Conservation (phyloP, 2,797 vertebrate species). For the Antrozous pallidus region DNA sequence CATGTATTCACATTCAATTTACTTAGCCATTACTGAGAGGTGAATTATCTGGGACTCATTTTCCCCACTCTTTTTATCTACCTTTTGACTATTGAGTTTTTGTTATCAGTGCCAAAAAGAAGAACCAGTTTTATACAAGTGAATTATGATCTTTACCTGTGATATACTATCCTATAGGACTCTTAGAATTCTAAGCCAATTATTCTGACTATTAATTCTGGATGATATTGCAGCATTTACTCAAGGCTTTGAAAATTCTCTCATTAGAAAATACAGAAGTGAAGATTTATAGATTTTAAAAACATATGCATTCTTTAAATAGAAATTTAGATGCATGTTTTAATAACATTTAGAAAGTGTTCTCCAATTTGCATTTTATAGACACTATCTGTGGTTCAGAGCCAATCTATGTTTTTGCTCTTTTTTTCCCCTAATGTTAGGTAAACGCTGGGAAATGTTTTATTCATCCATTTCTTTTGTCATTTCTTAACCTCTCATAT, state of each 20-base stretch:
- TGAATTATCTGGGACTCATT: neutral
- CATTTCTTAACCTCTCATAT: neutral
- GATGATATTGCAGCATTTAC: neutral
- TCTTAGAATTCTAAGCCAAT: slow-evolving; percentile 10
- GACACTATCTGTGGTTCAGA: neutral
- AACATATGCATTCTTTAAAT: neutral
- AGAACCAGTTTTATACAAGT: neutral
- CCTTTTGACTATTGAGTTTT: neutral
- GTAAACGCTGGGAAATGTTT: neutral
- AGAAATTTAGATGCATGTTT: neutral
- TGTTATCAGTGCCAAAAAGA: neutral
- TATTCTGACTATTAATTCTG: neutral
- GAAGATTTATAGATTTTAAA: slow-evolving; percentile 34
- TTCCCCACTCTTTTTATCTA: neutral
- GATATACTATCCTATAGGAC: neutral
- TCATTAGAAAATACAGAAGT: neutral
- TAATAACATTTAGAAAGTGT: neutral
- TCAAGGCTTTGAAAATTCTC: neutral
- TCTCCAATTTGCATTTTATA: neutral
- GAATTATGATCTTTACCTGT: neutral
- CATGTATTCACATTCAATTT: neutral
- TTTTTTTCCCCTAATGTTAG: neutral
- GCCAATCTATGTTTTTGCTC: neutral
- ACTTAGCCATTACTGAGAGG: neutral
- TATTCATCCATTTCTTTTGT: neutral